A percentile compares a stretch with the other conserved stretches of the same genome.
phyloP scores from a whole-genome alignment of 2,113 vertebrate genomes.

The Rhineura floridana region DNA sequence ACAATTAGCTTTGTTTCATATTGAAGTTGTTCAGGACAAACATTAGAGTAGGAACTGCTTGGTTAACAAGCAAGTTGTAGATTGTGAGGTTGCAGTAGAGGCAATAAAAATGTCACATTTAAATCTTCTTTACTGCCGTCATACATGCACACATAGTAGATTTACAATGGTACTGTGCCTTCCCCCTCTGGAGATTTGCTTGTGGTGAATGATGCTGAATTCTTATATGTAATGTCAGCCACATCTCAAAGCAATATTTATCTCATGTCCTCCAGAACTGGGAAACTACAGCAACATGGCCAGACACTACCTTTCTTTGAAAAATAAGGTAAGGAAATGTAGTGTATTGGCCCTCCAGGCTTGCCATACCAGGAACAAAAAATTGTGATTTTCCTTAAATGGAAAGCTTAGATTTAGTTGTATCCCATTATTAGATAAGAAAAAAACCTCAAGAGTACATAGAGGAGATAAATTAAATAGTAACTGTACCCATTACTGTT shows the following conservation, averaged over 20 bases:
- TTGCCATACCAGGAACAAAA: no score
- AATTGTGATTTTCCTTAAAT: background rate
- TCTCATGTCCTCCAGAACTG: background rate
- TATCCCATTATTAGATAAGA: background rate
- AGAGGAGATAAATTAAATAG: background rate
- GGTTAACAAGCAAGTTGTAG: background rate
- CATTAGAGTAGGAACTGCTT: background rate
- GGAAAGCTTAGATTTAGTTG: background rate
- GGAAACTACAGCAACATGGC: background rate
- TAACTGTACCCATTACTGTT: background rate
- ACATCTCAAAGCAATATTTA: background rate
- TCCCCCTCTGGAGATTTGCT: background rate
- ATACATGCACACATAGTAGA: background rate
- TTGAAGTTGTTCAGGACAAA: background rate
- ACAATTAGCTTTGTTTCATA: fast-evolving
- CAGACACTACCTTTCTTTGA: background rate
- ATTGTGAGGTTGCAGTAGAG: background rate
- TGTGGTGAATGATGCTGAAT: background rate
- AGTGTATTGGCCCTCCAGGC: no score
- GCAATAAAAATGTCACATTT: background rate
- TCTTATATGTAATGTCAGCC: background rate
- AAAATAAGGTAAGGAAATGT: background rate
- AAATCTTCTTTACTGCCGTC: background rate
- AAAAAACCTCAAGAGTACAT: background rate
- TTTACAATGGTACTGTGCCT: background rate